Conservation (phyloP, 2,113 vertebrate species). For the Crypturellus undulatus region DNA sequence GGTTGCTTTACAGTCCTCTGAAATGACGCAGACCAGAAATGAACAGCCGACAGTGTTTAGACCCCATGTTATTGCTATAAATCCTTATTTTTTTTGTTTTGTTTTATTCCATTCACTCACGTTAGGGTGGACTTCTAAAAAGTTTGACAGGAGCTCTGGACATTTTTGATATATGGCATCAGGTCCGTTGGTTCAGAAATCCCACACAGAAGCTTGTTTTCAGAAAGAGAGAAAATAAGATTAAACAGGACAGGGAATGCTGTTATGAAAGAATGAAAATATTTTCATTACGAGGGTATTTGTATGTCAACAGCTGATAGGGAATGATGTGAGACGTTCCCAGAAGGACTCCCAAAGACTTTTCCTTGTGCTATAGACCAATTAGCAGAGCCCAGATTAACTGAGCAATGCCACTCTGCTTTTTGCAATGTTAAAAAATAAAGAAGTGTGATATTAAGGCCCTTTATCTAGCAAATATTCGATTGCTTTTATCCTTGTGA, state of each 20-base stretch:
- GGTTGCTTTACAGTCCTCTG: background rate
- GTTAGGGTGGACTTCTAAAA: slow-evolving; percentile 14
- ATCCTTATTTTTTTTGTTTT: background rate
- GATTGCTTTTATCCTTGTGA: slow-evolving; percentile 8
- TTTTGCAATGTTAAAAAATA: background rate
- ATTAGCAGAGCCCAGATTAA: slow-evolving; percentile 65
- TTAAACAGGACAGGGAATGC: slow-evolving; percentile 83
- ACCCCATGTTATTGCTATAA: background rate
- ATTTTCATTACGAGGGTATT: slow-evolving; percentile 90
- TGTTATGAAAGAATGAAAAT: slow-evolving; percentile 89
- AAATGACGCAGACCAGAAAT: background rate
- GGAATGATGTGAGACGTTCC: slow-evolving; percentile 77
- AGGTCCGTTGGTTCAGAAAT: slow-evolving; percentile 34
- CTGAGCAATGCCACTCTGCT: slow-evolving; percentile 45
- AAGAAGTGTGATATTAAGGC: slow-evolving; percentile 34
- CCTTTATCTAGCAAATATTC: slow-evolving; percentile 37
- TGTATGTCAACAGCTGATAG: slow-evolving; percentile 91
- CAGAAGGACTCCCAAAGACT: slow-evolving; percentile 77
- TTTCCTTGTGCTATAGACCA: slow-evolving; percentile 40
- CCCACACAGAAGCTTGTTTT: slow-evolving; percentile 89
- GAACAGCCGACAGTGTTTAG: background rate
- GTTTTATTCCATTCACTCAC: background rate
- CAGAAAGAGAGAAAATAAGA: slow-evolving; percentile 79
- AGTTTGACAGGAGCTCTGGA: background rate
- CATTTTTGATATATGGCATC: slow-evolving; percentile 7